These are phyloP conservation scores for Pagetopsis macropterus DNA, from an alignment of 2,797 vertebrate species.

Conservation along the genomic window DNA sequence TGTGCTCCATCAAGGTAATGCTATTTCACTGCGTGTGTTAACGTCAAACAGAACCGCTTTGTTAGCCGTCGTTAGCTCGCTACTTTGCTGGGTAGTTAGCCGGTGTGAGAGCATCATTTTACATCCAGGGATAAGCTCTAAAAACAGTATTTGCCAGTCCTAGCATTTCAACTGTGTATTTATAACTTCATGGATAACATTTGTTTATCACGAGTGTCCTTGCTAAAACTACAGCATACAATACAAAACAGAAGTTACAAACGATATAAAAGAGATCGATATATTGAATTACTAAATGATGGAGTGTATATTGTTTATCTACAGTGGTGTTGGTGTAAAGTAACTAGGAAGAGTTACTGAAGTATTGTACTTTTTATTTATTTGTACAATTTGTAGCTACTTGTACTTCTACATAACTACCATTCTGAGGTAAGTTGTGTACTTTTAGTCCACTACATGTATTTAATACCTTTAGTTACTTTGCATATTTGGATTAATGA, in stretches of 20 bases:
- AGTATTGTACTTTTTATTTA: no score
- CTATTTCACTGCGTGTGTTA: not conserved
- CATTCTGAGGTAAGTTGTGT: no score
- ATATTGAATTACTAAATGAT: not conserved
- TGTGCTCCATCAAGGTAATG: slow-evolving; percentile 53
- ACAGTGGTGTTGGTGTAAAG: not conserved
- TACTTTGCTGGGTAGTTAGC: slow-evolving; percentile 13
- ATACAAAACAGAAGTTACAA: not conserved
- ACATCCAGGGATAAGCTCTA: not conserved
- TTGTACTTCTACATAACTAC: no score
- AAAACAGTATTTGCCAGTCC: not conserved
- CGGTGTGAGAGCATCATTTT: slow-evolving; percentile 3
- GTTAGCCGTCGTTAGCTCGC: slow-evolving; percentile 44
- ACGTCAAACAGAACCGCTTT: not conserved
- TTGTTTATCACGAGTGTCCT: not conserved
- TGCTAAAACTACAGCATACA: not conserved
- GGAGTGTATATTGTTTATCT: not conserved
- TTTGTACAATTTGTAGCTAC: no score
- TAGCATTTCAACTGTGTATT: not conserved
- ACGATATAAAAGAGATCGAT: fast-evolving
- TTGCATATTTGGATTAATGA: no score
- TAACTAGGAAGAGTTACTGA: no score
- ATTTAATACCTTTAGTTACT: no score
- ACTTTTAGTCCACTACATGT: no score
- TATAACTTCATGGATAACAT: not conserved